Evolutionary conservation across 2,888 invertebrate species (phyloP), one percentile per base, ranked within the genome.

Genomic region (Eristalinus sepulchralis): DNA sequence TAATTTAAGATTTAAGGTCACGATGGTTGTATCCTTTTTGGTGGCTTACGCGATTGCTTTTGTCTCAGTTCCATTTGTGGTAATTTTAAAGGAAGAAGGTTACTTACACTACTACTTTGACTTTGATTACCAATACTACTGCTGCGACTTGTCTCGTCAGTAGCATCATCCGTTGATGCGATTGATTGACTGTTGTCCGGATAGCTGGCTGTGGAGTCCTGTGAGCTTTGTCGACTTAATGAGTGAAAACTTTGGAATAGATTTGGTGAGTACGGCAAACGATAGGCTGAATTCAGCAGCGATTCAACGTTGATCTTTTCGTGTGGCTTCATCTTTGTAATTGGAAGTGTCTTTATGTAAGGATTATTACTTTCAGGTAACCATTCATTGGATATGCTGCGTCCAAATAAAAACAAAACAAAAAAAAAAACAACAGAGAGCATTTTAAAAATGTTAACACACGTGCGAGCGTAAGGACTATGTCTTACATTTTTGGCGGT

Each of bases 371-470:
- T 94, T 92, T 96, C 97, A 0, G 95, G 94, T 88, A 97, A 94
- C 98, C 98, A 98, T 91, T 97, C 96, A 92, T 98, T 97, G 22
- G 96, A 95, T 92, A 97, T 93, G 90, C 97, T 97, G n/a, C 17
- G 27, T 27, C 47, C 6, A 17, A 47, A 47, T n/a, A 4, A 17
- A 17, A n/a, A 17, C 5, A n/a, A 0, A 47, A 20, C 5, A 17
- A 47, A 47, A 8, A 1, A 39, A 94, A 11, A 93, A 93, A 88
- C 76, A 82, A 83, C 88, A 84, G 79, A 34, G 22, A 20, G 2
- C 33, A n/a, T 47, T 47, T 47, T 47, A 27, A 47, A 33, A 76
- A n/a, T 36, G 27, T 73, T 13, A 27, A n/a, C 8, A 13, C 20
- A 5, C 20, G 34, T 13, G 13, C 34, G 11, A 1, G 47, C n/a